Evolutionary conservation across 1,140 invertebrate genomes (phyloP), one percentile per base, ranked within the genome.

Genomic region (Globodera ellingtonae): DNA sequence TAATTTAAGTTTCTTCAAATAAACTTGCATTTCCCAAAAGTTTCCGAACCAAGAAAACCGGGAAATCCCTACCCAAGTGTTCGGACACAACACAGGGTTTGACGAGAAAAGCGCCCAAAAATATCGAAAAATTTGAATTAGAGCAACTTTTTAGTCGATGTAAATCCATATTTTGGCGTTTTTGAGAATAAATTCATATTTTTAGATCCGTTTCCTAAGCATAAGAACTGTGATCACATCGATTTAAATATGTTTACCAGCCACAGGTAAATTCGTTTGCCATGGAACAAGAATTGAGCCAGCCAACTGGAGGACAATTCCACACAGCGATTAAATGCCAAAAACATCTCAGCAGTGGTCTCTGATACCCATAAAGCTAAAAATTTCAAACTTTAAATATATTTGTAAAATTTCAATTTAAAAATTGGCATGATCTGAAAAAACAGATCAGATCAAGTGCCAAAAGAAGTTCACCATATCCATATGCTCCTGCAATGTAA

Each of bases 241-340:
- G 4, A 56, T n/a, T 72, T n/a, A 72, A 7, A 56, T 74, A 48
- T 48, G 18, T 13, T 75, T 9, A 81, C 48, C 47, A 82, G 18
- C 81, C 81, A 82, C 5, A 82, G 24, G 18, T 59, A 82, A 62
- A 79, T 84, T 15, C 71, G 10, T 46, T 80, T 62, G 15, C 82
- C 81, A 50, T 71, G 24, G 52, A 84, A 83, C 21, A 83, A 46
- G 21, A 62, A 35, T 9, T 62, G 24, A 46, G 76, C 76, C 44
- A 65, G 52, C 48, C 48, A 79, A 24, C 6, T 65, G 3, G 73
- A 75, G 47, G 10, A 75, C 13, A 75, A 35, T 75, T 77, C 75
- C 9, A 72, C n/a, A 21, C 75, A 77, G n/a, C 75, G 75, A 47
- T 77, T 77, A 15, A 77, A 18, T 18, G 75, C 75, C 47, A 77